A percentile compares a stretch with the other conserved stretches of the same genome.
These are phyloP conservation scores for Bombus superbus DNA, from an alignment of 1,140 invertebrate genomes.

Conservation along the genomic window DNA sequence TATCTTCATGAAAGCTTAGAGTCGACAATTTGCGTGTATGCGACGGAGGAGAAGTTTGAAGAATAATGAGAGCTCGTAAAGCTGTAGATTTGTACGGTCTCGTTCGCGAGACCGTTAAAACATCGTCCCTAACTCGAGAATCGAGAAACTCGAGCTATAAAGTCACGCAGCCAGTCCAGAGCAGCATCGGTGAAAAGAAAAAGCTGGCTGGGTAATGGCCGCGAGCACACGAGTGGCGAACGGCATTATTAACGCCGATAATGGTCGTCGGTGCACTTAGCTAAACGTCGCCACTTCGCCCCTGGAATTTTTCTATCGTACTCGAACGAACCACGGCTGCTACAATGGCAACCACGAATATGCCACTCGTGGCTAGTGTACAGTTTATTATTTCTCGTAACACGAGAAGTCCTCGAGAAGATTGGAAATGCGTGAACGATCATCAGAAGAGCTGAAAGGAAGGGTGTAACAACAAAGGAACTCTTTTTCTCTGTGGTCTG, in stretches of 20 bases:
- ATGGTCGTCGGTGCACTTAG: constrained; percentile 67
- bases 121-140: too few species aligned
- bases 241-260: constrained; percentile 68
- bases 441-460: too few species aligned
- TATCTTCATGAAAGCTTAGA: too few species aligned
- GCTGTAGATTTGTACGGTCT: too few species aligned
- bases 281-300: constrained; percentile 64
- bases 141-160: too few species aligned
- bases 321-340: constrained; percentile 19
- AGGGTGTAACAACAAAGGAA: background rate
- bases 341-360: constrained; percentile 18
- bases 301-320: constrained; percentile 26
- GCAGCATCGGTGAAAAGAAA: constrained; percentile 7
- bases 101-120: too few species aligned
- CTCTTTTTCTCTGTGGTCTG: background rate
- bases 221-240: constrained; percentile 31
- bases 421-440: background rate
- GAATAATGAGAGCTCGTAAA: too few species aligned
- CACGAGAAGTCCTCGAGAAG: background rate
- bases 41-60: too few species aligned
- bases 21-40: too few species aligned
- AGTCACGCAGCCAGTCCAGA: too few species aligned
- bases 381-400: background rate
- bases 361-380: background rate
- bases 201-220: constrained; percentile 33